Evolutionary conservation across 2,888 invertebrate genomes (phyloP).

Genomic region (Macaria liturata): DNA sequence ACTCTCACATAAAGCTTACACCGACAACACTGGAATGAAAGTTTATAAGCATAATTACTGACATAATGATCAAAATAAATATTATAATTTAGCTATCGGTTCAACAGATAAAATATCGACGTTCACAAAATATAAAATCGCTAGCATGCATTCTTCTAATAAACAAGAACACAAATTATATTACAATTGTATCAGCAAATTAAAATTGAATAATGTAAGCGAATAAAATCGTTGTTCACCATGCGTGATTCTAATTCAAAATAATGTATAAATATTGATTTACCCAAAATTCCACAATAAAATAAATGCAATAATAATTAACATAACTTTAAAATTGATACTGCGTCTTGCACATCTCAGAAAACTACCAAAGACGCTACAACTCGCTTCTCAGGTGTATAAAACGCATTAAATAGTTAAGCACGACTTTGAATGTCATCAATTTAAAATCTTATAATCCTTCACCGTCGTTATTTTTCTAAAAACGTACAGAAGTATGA

Average conservation of each 20-base stretch:
- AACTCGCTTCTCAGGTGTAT: conserved; percentile 19
- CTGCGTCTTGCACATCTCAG: conserved; percentile 37
- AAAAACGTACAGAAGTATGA: conserved; percentile 3
- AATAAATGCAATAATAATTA: conserved; percentile 65
- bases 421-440: conserved; percentile 35
- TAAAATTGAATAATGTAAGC: conserved; percentile 64
- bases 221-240: conserved; percentile 69
- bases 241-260: conserved; percentile 55
- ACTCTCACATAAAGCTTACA: conserved; percentile 74
- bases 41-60: conserved; percentile 66
- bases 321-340: conserved; percentile 27
- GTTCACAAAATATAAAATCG: conserved; percentile 48
- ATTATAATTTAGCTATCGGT: conserved; percentile 32
- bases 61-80: conserved; percentile 51
- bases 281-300: conserved; percentile 54
- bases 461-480: conserved; percentile 25
- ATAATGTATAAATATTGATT: conserved; percentile 43
- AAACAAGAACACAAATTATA: conserved; percentile 49
- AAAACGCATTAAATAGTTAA: conserved; percentile 24
- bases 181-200: conserved; percentile 61
- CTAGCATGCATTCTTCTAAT: conserved; percentile 54
- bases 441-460: conserved; percentile 37
- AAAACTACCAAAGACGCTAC: not conserved
- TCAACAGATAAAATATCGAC: conserved; percentile 38
- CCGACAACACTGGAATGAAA: conserved; percentile 79